Base-by-base conservation (phyloP, 2,797 vertebrate genomes). In the Smutsia gigantea region DNA sequence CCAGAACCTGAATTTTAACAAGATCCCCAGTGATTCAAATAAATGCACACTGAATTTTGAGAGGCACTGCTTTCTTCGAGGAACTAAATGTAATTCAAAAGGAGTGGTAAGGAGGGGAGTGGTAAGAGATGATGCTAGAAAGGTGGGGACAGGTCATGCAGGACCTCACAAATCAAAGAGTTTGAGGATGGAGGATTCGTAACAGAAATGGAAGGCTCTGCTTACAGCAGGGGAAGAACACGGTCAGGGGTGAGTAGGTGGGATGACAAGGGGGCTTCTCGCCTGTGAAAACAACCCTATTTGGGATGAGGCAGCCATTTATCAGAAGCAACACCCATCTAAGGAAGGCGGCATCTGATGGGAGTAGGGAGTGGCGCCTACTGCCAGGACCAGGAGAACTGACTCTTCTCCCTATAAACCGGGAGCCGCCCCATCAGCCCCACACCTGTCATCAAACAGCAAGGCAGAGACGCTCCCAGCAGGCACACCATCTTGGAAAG, bases 401-500 rank as follows among this genome's bases (percentile, higher is more conserved):
- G 27, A 63, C 63, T 64, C 7, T 85, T 85, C 34, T 34, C 18
- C 71, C 39, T 34, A 1, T 13, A 18, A 83, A 71, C 14, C 11
- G 63, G 7, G 90, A 4, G 31, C 46, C 46, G n/a, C 19, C 90
- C n/a, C 42, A 13, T 79, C 92, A 90, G 74, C 93, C 37, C 49
- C 31, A 1, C 19, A 34, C 4, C 72, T 34, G 3, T 0, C 13
- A 51, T 81, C 78, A 72, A 53, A 92, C 85, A 72, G 46, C 29
- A 61, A 94, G 79, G 57, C 97, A 91, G 89, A 5, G 39, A 93
- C 5, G 18, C 18, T 8, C 4, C 25, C 2, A 29, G 90, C 82
- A 95, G 71, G 92, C 14, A 51, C 61, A 90, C 31, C 61, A 85
- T 23, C 78, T 64, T n/a, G 46, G 95, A 89, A 86, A 97, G 68